A percentile compares a stretch with the other conserved stretches of the same genome.
Evolutionary conservation across 2,113 vertebrate species (phyloP).

Genomic region (Cichladusa arquata): DNA sequence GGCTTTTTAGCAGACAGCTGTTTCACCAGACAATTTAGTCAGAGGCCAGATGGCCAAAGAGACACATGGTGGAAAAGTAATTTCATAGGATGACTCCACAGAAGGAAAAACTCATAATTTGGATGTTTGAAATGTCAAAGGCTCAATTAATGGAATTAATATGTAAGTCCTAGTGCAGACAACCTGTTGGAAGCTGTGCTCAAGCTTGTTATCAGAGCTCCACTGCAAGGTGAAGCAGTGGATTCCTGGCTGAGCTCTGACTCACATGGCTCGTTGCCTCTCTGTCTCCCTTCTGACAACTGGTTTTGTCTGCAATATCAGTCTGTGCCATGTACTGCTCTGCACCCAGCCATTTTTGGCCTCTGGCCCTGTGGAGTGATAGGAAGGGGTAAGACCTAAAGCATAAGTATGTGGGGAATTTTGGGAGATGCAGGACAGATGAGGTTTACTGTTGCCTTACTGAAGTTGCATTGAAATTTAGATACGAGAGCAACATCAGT

Average conservation of each 20-base stretch:
- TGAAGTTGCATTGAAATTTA: neutral
- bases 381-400: neutral
- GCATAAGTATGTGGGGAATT: neutral
- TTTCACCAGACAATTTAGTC: neutral
- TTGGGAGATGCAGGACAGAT: neutral
- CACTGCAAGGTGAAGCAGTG: neutral
- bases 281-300: neutral
- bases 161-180: neutral
- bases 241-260: neutral
- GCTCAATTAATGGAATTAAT: neutral
- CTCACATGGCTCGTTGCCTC: neutral
- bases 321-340: neutral
- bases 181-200: neutral
- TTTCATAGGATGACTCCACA: neutral
- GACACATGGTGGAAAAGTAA: neutral
- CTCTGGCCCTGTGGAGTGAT: neutral
- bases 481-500: neutral
- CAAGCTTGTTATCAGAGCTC: neutral
- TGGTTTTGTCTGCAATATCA: fast-evolving
- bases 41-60: conserved; percentile 6
- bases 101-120: neutral
- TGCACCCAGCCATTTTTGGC: neutral
- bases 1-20: neutral
- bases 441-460: neutral
- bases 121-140: neutral